These are phyloP conservation scores for Scomber japonicus DNA, from an alignment of 2,113 vertebrate genomes.

Conservation along the genomic window DNA sequence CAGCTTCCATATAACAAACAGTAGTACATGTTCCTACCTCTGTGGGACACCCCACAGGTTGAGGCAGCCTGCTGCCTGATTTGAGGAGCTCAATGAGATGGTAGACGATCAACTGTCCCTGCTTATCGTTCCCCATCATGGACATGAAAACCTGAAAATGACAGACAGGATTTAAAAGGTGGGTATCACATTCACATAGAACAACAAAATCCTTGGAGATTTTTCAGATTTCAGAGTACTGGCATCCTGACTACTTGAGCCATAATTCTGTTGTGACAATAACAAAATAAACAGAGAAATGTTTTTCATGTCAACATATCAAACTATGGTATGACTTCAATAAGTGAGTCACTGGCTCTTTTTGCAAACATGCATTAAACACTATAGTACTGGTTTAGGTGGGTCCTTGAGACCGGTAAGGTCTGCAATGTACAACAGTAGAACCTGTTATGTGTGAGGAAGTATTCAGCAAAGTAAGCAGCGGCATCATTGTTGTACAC, in stretches of 20 bases:
- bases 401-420: not conserved
- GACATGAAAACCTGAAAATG: slow-evolving; percentile 94
- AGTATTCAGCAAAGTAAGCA: not conserved
- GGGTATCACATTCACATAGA: not conserved
- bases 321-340: not conserved
- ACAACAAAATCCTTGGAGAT: not conserved
- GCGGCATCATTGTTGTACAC: not conserved
- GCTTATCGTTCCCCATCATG: slow-evolving; percentile 98
- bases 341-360: too few species aligned
- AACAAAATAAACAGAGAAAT: not conserved
- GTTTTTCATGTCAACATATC: not conserved
- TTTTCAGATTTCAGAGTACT: not conserved
- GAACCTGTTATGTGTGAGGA: not conserved
- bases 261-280: too few species aligned
- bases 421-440: not conserved
- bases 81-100: slow-evolving; percentile 96
- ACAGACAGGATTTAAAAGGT: slow-evolving; percentile 35
- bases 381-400: not conserved
- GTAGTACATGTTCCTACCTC: slow-evolving; percentile 83
- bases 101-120: slow-evolving; percentile 98
- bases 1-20: not conserved
- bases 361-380: not conserved
- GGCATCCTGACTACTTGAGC: too few species aligned
- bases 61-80: slow-evolving; percentile 90
- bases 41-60: slow-evolving; percentile 90